phyloP scores from a whole-genome alignment of 2,113 vertebrate genomes.

The Apodemus sylvaticus region DNA sequence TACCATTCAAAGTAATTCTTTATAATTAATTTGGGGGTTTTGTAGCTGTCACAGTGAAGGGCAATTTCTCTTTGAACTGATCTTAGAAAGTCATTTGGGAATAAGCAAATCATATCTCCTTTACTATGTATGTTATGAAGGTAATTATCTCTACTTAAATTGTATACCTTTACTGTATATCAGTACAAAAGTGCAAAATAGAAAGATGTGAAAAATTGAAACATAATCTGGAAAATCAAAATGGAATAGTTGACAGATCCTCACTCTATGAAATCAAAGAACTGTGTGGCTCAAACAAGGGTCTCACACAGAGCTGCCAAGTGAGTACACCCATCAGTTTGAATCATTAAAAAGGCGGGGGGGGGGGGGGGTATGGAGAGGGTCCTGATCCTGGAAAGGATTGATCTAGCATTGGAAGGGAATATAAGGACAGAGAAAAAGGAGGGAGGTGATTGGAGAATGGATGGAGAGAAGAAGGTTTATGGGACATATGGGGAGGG shows the following conservation, averaged over 20 bases:
- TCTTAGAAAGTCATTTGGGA: background rate
- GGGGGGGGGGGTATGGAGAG: no score
- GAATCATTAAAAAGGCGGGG: background rate
- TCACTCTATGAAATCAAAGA: background rate
- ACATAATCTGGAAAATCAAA: background rate
- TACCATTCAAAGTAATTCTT: background rate
- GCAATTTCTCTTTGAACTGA: constrained; percentile 22
- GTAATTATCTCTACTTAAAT: constrained; percentile 1
- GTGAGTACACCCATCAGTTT: background rate
- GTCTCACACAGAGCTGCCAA: background rate
- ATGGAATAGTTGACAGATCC: background rate
- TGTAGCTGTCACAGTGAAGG: background rate
- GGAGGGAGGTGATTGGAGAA: no score
- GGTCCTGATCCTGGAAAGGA: no score
- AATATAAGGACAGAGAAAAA: no score
- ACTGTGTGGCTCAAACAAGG: background rate
- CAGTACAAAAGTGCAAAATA: background rate
- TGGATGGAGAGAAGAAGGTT: no score
- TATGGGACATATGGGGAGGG: no score
- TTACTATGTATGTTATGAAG: background rate
- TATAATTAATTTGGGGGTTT: background rate
- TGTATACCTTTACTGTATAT: background rate
- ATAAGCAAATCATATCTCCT: background rate
- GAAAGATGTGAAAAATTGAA: background rate
- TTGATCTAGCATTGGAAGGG: no score